phyloP scores from a whole-genome alignment of 2,113 vertebrate species.

The Trematocara marginatum region DNA sequence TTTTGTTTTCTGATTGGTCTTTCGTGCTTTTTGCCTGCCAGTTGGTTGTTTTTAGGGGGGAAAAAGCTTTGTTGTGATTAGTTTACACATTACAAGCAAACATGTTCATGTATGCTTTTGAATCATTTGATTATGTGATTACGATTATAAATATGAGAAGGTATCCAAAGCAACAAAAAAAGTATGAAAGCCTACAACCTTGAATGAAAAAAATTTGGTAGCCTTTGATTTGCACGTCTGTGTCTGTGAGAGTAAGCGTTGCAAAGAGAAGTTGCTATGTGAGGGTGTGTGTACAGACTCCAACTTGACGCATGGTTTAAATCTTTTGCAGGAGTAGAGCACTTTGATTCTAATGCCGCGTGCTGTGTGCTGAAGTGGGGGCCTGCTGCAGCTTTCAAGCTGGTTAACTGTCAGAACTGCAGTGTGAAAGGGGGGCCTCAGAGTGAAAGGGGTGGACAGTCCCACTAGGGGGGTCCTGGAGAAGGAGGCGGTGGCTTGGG shows the following conservation, averaged over 20 bases:
- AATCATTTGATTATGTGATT: constrained; percentile 15
- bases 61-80: neutral
- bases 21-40: neutral
- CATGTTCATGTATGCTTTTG: neutral
- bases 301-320: constrained; percentile 59
- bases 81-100: constrained; percentile 14
- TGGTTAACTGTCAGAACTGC: constrained; percentile 69
- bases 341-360: constrained; percentile 62
- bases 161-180: constrained; percentile 4
- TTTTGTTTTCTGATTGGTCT: neutral
- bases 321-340: constrained; percentile 59
- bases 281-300: constrained; percentile 7
- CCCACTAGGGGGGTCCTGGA: constrained; percentile 52
- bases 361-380: constrained; percentile 55
- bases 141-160: neutral
- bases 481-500: constrained; percentile 56
- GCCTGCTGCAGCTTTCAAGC: constrained; percentile 59
- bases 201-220: constrained; percentile 6
- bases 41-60: neutral
- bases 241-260: neutral
- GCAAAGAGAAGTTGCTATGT: neutral
- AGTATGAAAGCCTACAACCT: constrained; percentile 24
- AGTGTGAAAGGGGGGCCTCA: constrained; percentile 58
- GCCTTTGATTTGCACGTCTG: neutral
- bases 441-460: constrained; percentile 51